Evolutionary conservation across 2,797 vertebrate genomes (phyloP).

Genomic region (Smutsia temminckii): DNA sequence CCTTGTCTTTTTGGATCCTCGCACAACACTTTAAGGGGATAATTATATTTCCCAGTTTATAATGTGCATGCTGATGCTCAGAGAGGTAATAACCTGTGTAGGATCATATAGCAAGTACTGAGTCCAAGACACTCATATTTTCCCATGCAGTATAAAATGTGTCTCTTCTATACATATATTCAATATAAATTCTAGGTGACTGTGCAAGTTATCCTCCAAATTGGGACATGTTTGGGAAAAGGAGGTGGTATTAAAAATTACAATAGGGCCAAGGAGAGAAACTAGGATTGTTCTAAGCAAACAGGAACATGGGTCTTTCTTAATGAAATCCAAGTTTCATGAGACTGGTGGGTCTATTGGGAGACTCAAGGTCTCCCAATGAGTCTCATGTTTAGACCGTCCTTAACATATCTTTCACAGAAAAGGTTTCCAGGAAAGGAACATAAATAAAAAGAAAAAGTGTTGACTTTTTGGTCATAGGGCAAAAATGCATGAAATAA

Average conservation of each 20-base stretch:
- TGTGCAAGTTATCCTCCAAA: not conserved
- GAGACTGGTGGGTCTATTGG: not conserved
- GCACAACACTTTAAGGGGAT: not conserved
- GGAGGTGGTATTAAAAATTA: not conserved
- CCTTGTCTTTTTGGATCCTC: not conserved
- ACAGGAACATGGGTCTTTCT: not conserved
- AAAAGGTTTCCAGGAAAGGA: slow-evolving; percentile 17
- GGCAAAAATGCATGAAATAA: not conserved
- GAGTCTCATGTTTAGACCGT: not conserved
- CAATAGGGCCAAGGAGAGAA: not conserved
- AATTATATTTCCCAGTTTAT: not conserved
- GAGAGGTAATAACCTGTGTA: not conserved
- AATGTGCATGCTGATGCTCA: not conserved
- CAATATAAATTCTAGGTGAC: not conserved
- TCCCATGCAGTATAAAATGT: not conserved
- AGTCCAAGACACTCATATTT: not conserved
- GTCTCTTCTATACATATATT: not conserved
- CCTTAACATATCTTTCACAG: not conserved
- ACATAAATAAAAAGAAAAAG: slow-evolving; percentile 4
- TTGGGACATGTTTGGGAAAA: not conserved
- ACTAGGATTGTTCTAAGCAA: not conserved
- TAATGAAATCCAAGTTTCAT: not conserved
- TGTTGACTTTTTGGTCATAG: slow-evolving; percentile 1
- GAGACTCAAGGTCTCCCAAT: not conserved
- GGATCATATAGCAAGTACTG: not conserved